A percentile compares a stretch with the other conserved stretches of the same genome.
Evolutionary conservation across 2,888 invertebrate species (phyloP).

Genomic region (Campaea margaritaria): DNA sequence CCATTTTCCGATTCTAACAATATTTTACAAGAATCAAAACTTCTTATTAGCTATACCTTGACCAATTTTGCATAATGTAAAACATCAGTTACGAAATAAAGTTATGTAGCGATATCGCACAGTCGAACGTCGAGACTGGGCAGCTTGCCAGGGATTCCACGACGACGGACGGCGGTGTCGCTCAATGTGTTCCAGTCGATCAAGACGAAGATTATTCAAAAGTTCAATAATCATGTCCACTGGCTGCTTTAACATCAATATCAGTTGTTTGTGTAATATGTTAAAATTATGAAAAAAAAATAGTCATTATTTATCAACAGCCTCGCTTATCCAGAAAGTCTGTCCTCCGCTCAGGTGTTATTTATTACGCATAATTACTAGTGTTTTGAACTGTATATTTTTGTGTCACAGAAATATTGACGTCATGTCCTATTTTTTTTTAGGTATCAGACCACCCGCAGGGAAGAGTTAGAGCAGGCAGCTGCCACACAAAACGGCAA

Average conservation of each 20-base stretch:
- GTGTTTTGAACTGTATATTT: background rate
- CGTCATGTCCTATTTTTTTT: slow-evolving; percentile 10
- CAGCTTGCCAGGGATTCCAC: slow-evolving; percentile 63
- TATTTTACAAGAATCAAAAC: slow-evolving; percentile 8
- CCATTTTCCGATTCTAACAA: too few relatives aligned
- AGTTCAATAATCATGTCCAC: too few relatives aligned
- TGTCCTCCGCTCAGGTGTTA: too few relatives aligned
- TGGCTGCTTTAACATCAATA: background rate
- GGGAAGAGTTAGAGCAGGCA: slow-evolving; percentile 78
- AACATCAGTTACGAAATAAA: slow-evolving; percentile 78
- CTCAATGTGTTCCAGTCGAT: slow-evolving; percentile 55
- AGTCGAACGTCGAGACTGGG: slow-evolving; percentile 59
- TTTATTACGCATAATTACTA: too few relatives aligned
- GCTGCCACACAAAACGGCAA: slow-evolving; percentile 84
- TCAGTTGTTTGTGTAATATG: background rate
- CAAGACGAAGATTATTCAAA: slow-evolving; percentile 32
- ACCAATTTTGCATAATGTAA: slow-evolving; percentile 70
- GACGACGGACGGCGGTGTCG: slow-evolving; percentile 69
- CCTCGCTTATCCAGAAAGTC: too few relatives aligned
- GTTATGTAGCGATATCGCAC: slow-evolving; percentile 66
- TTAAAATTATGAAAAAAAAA: too few relatives aligned
- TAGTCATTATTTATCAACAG: too few relatives aligned
- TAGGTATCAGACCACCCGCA: slow-evolving; percentile 85
- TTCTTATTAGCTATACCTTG: slow-evolving; percentile 59
- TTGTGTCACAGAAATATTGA: background rate